Base-by-base conservation (phyloP, 2,797 vertebrate genomes). In the Ispidina picta region DNA sequence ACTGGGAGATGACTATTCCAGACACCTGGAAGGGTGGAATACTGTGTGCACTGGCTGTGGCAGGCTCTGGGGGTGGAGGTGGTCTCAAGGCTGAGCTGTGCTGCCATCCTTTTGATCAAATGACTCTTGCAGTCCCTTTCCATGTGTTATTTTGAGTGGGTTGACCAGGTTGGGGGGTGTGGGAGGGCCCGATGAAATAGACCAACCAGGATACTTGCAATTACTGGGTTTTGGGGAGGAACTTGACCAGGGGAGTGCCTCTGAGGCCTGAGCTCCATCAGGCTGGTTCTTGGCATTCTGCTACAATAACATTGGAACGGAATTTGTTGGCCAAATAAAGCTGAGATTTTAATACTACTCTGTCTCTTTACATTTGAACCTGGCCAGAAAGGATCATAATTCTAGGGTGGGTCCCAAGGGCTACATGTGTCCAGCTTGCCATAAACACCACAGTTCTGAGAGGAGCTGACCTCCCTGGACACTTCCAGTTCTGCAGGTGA, bases 261-360 rank as follows among this genome's bases (percentile, higher is more conserved):
- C 48, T 82, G 75, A 81, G 48, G 75, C 92, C 83, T 82, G 89
- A 95, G 81, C 80, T 11, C 26, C 74, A 14, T 90, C 91, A 60
- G 70, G 88, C 60, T 95, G 28, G 66, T 91, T 96, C 95, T 88
- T 97, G 97, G 98, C 98, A 97, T 99, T 98, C 98, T 98, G 96
- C 98, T 98, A 97, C 97, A 97, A 94, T 97, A 95, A 98, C 97
- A 97, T 97, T 97, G 96, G 98, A 97, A 98, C 98, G 97, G 97
- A 98, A 98, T 98, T 98, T 98, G 98, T 98, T 98, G 98, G 98
- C 98, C 98, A 98, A 98, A 98, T 98, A 99, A 99, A 99, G 96
- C 94, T 94, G 95, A 97, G 96, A 98, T 98, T 98, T 98, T 97
- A 98, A 96, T 97, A 96, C 92, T 95, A 92, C 11, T 28, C 11